A percentile compares a stretch with the other conserved stretches of the same genome.
Conservation (phyloP, 2,113 vertebrate species). For the Corythornis vintsioides region DNA sequence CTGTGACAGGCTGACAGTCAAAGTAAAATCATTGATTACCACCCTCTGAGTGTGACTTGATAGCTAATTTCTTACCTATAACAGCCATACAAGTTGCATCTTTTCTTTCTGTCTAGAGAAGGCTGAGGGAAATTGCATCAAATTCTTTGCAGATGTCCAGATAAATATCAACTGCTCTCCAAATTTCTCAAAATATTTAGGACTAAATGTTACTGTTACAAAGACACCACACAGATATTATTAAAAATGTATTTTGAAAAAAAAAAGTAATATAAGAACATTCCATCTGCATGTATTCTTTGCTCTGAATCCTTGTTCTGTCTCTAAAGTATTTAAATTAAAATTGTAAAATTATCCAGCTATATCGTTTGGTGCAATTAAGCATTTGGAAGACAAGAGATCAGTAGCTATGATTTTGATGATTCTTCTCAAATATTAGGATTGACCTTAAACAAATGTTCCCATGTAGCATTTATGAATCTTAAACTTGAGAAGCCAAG, state of each 20-base stretch:
- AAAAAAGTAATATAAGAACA: background rate
- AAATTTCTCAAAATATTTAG: background rate
- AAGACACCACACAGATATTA: background rate
- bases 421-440: background rate
- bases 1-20: background rate
- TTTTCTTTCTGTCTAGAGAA: background rate
- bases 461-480: background rate
- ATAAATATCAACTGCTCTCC: background rate
- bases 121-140: background rate
- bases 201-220: background rate
- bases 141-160: background rate
- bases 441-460: background rate
- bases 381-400: background rate
- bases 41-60: background rate
- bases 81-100: background rate
- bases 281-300: background rate
- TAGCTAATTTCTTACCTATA: background rate
- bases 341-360: background rate
- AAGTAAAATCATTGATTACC: background rate
- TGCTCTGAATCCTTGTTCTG: background rate
- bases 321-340: background rate
- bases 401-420: background rate
- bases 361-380: background rate
- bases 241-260: background rate
- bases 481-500: background rate